A percentile compares a stretch with the other conserved stretches of the same genome.
phyloP scores from a whole-genome alignment of 1,140 invertebrate genomes.

The Araneus ventricosus region DNA sequence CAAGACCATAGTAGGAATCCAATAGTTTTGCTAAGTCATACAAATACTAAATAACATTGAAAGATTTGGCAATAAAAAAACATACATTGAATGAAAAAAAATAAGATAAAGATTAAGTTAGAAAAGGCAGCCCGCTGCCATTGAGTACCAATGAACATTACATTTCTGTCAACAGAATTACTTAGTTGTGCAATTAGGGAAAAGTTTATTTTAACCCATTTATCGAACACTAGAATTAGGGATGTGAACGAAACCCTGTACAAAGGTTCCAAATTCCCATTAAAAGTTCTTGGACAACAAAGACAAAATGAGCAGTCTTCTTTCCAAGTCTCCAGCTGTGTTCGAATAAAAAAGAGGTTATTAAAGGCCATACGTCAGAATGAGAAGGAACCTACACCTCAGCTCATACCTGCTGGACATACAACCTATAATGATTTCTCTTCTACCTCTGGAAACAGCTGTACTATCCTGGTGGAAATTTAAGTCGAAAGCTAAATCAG shows the following conservation, averaged over 20 bases:
- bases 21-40: neutral
- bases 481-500: constrained; percentile 93
- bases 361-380: constrained; percentile 59
- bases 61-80: neutral
- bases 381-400: constrained; percentile 44
- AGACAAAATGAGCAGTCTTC: constrained; percentile 58
- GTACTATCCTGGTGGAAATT: constrained; percentile 86
- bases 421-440: constrained; percentile 90
- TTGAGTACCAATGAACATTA: neutral
- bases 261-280: constrained; percentile 52
- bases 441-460: constrained; percentile 87
- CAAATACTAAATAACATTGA: neutral
- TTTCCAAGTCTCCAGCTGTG: constrained; percentile 54
- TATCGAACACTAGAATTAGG: neutral
- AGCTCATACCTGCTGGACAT: constrained; percentile 92
- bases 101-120: neutral
- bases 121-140: constrained; percentile 50
- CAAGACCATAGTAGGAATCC: neutral
- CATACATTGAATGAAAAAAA: neutral
- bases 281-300: constrained; percentile 54
- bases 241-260: constrained; percentile 44
- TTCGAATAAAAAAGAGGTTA: constrained; percentile 61
- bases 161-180: neutral
- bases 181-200: neutral
- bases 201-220: neutral